Base-by-base conservation (phyloP, 2,113 vertebrate species). In the Callipepla squamata region DNA sequence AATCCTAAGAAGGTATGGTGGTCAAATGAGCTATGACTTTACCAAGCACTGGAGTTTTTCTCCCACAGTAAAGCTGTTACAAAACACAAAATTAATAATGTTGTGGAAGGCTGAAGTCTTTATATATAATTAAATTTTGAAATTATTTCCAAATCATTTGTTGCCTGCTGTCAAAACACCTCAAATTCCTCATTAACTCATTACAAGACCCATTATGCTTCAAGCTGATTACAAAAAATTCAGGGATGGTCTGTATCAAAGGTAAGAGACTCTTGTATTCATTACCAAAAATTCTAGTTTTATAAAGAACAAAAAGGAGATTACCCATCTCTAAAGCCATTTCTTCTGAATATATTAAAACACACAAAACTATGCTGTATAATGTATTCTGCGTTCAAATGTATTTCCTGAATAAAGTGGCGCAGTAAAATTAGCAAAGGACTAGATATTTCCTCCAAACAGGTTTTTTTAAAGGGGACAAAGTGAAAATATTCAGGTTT, bases 1-100 rank as follows among this genome's bases (percentile, higher is more conserved):
- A 92, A 68, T 10, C 26, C 6, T 4, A 34, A 70, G n/a, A 16
- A 2, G 15, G 45, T 11, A 30, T 0, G 0, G 21, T 20, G 12
- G n/a, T 34, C n/a, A 67, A 47, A 69, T 8, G 32, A 28, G 25
- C 34, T 12, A 10, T 6, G 18, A 63, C 69, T 77, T 90, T 83
- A 17, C 5, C 45, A 78, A 2, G 3, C 44, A 22, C 11, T 38
- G 25, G 22, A 9, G 1, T 5, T 94, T 89, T 90, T 47, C 16
- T 85, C 18, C 8, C 21, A 7, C 8, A 9, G 42, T 80, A 53
- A 85, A 74, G 17, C 9, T 58, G 16, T 16, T 69, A 45, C 1
- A 62, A 85, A 62, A 44, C 13, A 11, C 44, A 8, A n/a, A 32
- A 80, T 4, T 6, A 59, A 38, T 45, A 26, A 13, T 17, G 28